Percentiles rank a stretch among this genome's conserved stretches.
These are phyloP conservation scores for Sturnus vulgaris DNA, from an alignment of 2,113 vertebrate species.

Conservation along the genomic window DNA sequence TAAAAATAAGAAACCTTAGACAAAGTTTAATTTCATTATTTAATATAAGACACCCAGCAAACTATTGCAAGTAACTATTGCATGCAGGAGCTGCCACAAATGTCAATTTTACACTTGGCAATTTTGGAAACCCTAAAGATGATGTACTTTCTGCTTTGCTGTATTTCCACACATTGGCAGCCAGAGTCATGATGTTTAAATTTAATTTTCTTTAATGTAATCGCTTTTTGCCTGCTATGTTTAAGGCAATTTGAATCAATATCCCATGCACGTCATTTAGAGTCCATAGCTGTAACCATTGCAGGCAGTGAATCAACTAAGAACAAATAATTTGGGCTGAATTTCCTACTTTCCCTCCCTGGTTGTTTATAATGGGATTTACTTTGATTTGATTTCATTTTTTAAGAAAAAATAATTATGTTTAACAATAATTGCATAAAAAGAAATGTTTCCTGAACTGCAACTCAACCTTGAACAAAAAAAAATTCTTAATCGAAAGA, in stretches of 20 bases:
- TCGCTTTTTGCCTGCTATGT: not conserved
- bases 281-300: not conserved
- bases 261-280: not conserved
- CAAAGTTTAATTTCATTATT: not conserved
- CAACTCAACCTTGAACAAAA: not conserved
- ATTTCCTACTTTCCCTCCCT: not conserved
- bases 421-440: not conserved
- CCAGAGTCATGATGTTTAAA: not conserved
- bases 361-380: not conserved
- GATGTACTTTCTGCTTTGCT: not conserved
- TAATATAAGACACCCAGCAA: not conserved
- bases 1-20: not conserved
- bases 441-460: not conserved
- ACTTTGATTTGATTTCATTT: not conserved
- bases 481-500: not conserved
- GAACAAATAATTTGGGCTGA: not conserved
- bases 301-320: not conserved
- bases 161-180: not conserved
- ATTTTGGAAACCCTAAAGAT: not conserved
- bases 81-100: not conserved
- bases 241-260: constrained; percentile 18
- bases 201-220: constrained; percentile 20
- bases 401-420: not conserved
- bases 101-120: not conserved
- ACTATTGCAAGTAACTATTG: not conserved